Conservation (phyloP, 2,797 vertebrate species). For the Cynodonichthys magdalenae region DNA sequence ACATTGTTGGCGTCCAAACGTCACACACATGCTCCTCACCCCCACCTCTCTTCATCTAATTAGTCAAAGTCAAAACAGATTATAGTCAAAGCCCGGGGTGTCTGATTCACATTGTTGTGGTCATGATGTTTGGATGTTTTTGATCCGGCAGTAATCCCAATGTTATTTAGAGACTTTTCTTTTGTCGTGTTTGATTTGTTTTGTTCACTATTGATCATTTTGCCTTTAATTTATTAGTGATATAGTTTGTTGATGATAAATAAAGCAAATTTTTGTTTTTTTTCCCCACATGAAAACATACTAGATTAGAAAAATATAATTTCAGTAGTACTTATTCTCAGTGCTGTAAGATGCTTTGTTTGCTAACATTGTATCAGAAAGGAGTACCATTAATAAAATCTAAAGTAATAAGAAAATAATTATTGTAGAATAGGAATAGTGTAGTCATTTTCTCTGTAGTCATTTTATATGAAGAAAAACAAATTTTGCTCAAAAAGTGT, state of each 20-base stretch:
- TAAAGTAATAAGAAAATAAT: neutral
- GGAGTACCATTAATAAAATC: neutral
- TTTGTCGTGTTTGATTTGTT: conserved; percentile 11
- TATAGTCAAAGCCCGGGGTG: conserved; percentile 35
- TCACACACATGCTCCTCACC: conserved; percentile 16
- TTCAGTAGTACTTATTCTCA: too few relatives aligned
- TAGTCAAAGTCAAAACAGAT: conserved; percentile 59
- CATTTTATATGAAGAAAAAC: neutral
- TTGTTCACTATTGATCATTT: neutral
- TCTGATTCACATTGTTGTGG: conserved; percentile 46
- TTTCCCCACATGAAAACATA: too few relatives aligned
- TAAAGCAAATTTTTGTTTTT: too few relatives aligned
- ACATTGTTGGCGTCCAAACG: conserved; percentile 39
- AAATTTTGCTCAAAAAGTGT: neutral
- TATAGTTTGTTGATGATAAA: too few relatives aligned
- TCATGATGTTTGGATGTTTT: conserved; percentile 54
- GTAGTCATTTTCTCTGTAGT: neutral
- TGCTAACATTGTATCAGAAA: too few relatives aligned
- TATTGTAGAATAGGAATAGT: neutral
- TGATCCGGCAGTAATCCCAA: conserved; percentile 39
- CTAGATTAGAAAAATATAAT: too few relatives aligned
- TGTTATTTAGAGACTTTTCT: conserved; percentile 45
- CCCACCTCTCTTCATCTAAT: conserved; percentile 33
- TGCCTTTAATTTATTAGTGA: neutral
- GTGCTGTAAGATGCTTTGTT: too few relatives aligned